phyloP scores from a whole-genome alignment of 2,888 invertebrate genomes.

The Adela reaumurella region DNA sequence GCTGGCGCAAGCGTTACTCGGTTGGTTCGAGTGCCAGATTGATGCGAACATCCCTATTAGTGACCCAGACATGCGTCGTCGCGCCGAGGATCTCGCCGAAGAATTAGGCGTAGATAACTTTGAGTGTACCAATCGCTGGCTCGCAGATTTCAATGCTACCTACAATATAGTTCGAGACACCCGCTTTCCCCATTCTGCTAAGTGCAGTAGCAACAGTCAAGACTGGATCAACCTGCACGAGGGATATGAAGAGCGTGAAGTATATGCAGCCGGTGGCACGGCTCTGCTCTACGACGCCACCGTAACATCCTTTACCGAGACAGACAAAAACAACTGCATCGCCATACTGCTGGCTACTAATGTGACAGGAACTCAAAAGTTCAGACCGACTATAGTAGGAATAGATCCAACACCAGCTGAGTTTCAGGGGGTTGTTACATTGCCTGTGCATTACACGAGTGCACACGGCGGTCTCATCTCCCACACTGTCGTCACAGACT shows the following conservation, averaged over 20 bases:
- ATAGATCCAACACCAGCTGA: neutral
- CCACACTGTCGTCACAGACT: neutral
- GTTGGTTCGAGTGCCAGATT: neutral
- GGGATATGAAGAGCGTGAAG: neutral
- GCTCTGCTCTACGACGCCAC: neutral
- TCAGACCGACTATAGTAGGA: neutral
- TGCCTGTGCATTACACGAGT: neutral
- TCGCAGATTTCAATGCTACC: constrained; percentile 18
- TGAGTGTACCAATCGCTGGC: constrained; percentile 19
- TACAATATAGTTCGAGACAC: constrained; percentile 19
- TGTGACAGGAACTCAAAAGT: neutral
- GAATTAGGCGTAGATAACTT: constrained; percentile 12
- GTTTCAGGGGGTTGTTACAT: neutral
- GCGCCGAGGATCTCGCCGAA: neutral
- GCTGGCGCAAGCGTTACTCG: neutral
- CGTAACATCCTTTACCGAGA: neutral
- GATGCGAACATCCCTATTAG: neutral
- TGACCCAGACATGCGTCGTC: neutral
- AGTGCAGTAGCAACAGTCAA: neutral
- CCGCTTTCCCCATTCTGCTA: neutral
- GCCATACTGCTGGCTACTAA: neutral
- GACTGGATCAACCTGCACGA: neutral
- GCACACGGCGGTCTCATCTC: neutral
- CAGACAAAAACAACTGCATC: neutral
- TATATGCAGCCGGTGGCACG: neutral